Evolutionary conservation across 2,113 vertebrate genomes (phyloP).

Genomic region (Nycticorax nycticorax): DNA sequence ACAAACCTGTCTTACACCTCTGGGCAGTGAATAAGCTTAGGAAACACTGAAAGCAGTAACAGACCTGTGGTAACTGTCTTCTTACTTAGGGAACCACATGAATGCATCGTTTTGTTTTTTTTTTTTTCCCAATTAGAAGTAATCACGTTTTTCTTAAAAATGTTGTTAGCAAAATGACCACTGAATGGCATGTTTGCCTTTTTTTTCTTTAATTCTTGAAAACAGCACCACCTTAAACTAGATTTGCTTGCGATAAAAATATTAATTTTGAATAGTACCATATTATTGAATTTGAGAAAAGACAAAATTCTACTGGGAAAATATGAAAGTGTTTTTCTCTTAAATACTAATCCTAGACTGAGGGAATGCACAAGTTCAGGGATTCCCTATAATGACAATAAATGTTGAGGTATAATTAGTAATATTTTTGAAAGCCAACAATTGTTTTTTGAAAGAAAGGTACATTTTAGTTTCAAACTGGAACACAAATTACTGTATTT

Average conservation of each 20-base stretch:
- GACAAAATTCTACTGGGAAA: constrained; percentile 10
- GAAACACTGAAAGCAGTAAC: constrained; percentile 20
- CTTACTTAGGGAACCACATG: background rate
- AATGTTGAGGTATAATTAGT: constrained; percentile 77
- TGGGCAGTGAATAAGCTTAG: background rate
- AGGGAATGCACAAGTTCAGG: constrained; percentile 64
- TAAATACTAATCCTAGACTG: constrained; percentile 36
- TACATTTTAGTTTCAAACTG: constrained; percentile 77
- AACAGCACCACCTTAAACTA: background rate
- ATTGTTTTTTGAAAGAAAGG: constrained; percentile 76
- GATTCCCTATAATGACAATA: constrained; percentile 69
- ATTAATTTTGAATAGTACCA: background rate
- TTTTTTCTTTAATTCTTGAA: background rate
- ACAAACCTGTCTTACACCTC: background rate
- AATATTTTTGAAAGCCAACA: constrained; percentile 78
- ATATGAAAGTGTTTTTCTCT: constrained; percentile 39
- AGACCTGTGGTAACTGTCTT: background rate
- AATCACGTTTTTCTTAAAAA: background rate
- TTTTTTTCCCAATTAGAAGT: background rate
- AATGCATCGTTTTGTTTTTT: background rate
- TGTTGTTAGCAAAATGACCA: background rate
- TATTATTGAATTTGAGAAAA: constrained; percentile 18
- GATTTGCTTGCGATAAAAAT: background rate
- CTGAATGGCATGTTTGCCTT: background rate
- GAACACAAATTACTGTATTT: constrained; percentile 84